Percentiles rank a stretch among this genome's conserved stretches.
These are phyloP conservation scores for Digitonthophagus gazella DNA, from an alignment of 2,888 invertebrate species.

Conservation along the genomic window DNA sequence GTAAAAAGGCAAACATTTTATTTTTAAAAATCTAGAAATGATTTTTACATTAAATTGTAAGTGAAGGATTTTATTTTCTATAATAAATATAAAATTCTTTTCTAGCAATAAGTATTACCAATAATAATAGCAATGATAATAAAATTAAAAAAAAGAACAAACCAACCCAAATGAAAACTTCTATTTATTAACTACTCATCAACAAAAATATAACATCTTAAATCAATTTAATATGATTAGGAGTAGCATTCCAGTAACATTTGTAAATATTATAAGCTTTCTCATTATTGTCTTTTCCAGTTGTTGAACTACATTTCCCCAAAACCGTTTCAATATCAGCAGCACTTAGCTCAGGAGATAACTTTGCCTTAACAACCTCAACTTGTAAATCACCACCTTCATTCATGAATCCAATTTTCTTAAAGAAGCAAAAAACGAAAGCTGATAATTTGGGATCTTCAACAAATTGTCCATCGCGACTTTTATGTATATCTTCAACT, in stretches of 20 bases:
- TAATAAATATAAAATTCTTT: too few species aligned
- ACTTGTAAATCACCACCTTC: conserved; percentile 39
- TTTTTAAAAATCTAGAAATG: too few species aligned
- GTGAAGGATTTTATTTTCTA: too few species aligned
- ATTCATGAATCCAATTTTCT: conserved; percentile 53
- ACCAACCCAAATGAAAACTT: background rate
- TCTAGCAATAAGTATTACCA: too few species aligned
- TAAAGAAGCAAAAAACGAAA: conserved; percentile 53
- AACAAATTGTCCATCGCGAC: conserved; percentile 48
- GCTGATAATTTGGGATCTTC: conserved; percentile 51
- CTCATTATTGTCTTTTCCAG: conserved; percentile 42
- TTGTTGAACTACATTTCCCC: conserved; percentile 37
- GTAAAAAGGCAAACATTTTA: too few species aligned
- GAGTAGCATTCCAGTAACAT: conserved; percentile 51
- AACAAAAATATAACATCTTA: conserved; percentile 13
- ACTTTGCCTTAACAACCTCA: conserved; percentile 49
- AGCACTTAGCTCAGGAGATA: conserved; percentile 50
- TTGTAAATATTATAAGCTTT: conserved; percentile 52
- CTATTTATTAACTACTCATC: background rate
- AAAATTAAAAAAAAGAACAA: too few species aligned
- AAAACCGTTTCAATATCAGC: conserved; percentile 49
- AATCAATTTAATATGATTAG: conserved; percentile 31
- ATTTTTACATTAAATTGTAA: too few species aligned
- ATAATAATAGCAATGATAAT: too few species aligned
- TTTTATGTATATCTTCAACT: conserved; percentile 36